Conservation (phyloP, 1,140 invertebrate species). For the Solenopsis invicta region DNA sequence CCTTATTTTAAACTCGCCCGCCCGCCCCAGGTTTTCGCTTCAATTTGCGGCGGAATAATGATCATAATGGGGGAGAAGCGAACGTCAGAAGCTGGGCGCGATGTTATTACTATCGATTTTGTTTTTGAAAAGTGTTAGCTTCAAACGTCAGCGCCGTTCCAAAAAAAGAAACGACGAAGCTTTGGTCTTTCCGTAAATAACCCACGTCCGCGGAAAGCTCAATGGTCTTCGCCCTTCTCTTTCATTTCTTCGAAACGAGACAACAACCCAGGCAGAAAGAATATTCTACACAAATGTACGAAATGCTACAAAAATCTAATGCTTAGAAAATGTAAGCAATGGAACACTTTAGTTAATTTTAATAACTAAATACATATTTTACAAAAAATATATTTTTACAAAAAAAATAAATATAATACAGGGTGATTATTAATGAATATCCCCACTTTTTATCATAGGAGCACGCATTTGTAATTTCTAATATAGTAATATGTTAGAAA, state of each 20-base stretch:
- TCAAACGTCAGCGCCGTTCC: not conserved
- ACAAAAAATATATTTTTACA: too few species aligned
- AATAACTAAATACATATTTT: too few species aligned
- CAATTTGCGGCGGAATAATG: not conserved
- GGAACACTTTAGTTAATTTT: too few species aligned
- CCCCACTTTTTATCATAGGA: too few species aligned
- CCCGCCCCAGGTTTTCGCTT: not conserved
- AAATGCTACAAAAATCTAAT: too few species aligned
- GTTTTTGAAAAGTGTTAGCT: not conserved
- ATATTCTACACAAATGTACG: too few species aligned
- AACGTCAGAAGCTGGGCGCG: not conserved
- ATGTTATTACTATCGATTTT: not conserved
- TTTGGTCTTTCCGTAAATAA: slow-evolving; percentile 3
- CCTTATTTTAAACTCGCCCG: not conserved
- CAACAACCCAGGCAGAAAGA: not conserved
- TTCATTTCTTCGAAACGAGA: not conserved
- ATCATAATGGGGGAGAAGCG: not conserved
- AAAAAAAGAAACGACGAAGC: not conserved
- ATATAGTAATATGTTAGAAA: too few species aligned
- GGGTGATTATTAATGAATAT: too few species aligned
- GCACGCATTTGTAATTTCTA: too few species aligned
- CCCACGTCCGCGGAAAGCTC: not conserved
- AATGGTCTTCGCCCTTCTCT: not conserved
- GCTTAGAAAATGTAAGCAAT: too few species aligned
- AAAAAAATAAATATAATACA: too few species aligned